Conservation (phyloP, 2,797 vertebrate genomes). For the Anguilla marmorata region DNA sequence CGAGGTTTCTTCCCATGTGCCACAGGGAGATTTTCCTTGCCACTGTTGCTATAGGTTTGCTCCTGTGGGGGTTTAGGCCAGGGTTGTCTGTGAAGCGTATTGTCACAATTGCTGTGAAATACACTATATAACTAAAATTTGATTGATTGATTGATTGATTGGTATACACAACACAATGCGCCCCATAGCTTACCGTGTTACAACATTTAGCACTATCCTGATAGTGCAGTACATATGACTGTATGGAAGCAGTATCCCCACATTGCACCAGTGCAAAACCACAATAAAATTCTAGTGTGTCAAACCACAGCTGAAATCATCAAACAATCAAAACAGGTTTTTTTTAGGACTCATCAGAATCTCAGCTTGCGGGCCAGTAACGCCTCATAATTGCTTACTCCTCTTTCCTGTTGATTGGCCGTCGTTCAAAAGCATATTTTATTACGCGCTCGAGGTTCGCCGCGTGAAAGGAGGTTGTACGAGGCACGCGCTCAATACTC, state of each 20-base stretch:
- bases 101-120: no score
- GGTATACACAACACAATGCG: background rate
- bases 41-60: no score
- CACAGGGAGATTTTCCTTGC: no score
- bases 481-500: background rate
- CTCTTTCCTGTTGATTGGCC: background rate
- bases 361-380: background rate
- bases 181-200: background rate
- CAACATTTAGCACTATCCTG: background rate
- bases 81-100: no score
- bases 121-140: no score
- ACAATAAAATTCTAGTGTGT: background rate
- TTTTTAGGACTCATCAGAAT: background rate
- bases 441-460: background rate
- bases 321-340: background rate
- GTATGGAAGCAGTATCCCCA: no score
- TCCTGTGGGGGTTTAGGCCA: no score
- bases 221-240: background rate
- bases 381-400: background rate
- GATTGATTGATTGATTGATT: no score
- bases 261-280: background rate
- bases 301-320: background rate
- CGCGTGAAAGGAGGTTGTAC: background rate
- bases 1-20: no score
- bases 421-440: background rate